Evolutionary conservation across 2,113 vertebrate genomes (phyloP).

Genomic region (Plecturocebus donacophilus): DNA sequence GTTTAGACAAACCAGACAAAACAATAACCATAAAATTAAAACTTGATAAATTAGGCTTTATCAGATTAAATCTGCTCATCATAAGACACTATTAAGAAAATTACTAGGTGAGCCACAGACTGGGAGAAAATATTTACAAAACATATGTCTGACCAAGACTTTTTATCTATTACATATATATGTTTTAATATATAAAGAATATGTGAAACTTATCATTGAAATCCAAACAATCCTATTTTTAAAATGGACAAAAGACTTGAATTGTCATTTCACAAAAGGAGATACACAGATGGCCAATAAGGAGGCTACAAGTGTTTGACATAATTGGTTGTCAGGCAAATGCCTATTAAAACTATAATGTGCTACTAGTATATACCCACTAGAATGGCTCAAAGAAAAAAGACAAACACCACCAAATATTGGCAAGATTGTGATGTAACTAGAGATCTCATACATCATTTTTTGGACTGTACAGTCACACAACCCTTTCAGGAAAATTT

Average conservation of each 20-base stretch:
- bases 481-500: background rate
- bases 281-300: background rate
- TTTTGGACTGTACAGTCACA: background rate
- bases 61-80: background rate
- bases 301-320: background rate
- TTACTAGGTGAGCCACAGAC: background rate
- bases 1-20: background rate
- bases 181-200: background rate
- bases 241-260: background rate
- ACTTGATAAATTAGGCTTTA: background rate
- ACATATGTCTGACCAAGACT: background rate
- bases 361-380: no score
- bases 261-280: background rate
- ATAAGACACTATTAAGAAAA: background rate
- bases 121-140: background rate
- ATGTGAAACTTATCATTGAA: background rate
- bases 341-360: background rate
- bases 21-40: background rate
- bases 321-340: background rate
- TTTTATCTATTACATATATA: background rate
- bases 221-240: background rate
- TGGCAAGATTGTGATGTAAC: background rate
- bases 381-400: background rate
- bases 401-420: background rate
- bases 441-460: background rate